Percentiles rank a stretch among this genome's conserved stretches.
Evolutionary conservation across 2,888 invertebrate genomes (phyloP).

Genomic region (Bombylius major): DNA sequence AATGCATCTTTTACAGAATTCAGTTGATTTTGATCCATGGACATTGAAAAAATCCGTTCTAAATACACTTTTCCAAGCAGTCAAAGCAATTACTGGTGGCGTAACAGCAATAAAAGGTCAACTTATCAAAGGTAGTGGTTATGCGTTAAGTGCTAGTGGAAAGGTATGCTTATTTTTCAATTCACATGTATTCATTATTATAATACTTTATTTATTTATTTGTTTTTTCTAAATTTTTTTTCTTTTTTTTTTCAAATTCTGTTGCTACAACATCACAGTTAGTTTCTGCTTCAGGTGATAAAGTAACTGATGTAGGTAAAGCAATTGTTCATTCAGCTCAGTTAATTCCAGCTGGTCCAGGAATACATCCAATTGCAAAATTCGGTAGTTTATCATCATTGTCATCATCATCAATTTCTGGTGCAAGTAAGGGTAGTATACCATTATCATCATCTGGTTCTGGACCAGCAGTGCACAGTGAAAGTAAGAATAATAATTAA

Average conservation of each 20-base stretch:
- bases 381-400: neutral
- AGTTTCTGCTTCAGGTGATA: conserved; percentile 64
- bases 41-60: conserved; percentile 70
- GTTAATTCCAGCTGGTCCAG: conserved; percentile 38
- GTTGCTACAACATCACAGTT: conserved; percentile 29
- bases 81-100: conserved; percentile 78
- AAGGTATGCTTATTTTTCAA: conserved; percentile 24
- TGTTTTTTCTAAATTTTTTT: too few relatives aligned
- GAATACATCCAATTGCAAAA: conserved; percentile 6
- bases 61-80: conserved; percentile 72
- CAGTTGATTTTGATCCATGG: conserved; percentile 51
- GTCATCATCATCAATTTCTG: conserved; percentile 16
- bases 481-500: conserved; percentile 24
- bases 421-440: conserved; percentile 1
- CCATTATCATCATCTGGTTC: neutral
- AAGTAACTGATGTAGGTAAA: conserved; percentile 65
- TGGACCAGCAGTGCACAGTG: conserved; percentile 28
- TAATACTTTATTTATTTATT: too few relatives aligned
- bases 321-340: conserved; percentile 65
- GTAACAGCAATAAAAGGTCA: conserved; percentile 80
- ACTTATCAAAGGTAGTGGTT: conserved; percentile 72
- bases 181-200: too few relatives aligned
- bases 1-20: conserved; percentile 16
- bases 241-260: too few relatives aligned
- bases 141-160: conserved; percentile 49